These are phyloP conservation scores for Cololabis saira DNA, from an alignment of 2,113 vertebrate species.

Conservation along the genomic window DNA sequence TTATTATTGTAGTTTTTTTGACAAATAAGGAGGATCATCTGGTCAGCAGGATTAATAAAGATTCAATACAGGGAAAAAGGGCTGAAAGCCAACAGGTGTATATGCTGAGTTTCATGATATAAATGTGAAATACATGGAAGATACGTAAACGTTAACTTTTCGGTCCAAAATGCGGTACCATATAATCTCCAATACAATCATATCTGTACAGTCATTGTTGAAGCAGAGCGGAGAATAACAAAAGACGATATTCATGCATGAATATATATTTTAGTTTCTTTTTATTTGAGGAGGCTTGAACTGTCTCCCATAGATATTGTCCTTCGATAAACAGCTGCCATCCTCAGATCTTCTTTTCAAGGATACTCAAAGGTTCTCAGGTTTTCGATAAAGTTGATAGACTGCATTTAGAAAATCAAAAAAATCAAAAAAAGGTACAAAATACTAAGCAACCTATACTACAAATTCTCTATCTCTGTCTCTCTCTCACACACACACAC, in stretches of 20 bases:
- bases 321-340: not conserved
- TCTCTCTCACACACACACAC: not conserved
- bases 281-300: not conserved
- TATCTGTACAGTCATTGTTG: not conserved
- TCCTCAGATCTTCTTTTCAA: not conserved
- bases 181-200: not conserved
- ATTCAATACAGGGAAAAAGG: conserved; percentile 8
- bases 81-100: not conserved
- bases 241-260: no score
- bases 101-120: not conserved
- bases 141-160: no score
- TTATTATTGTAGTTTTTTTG: conserved; percentile 3
- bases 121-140: conserved; percentile 6
- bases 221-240: no score
- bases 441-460: not conserved
- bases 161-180: not conserved
- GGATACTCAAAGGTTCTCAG: not conserved
- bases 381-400: not conserved
- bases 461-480: not conserved
- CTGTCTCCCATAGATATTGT: not conserved
- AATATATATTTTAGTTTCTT: not conserved
- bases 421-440: not conserved
- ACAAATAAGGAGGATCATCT: conserved; percentile 1
- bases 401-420: not conserved
- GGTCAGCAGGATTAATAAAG: conserved; percentile 13